These are phyloP conservation scores for Podiceps cristatus DNA, from an alignment of 2,113 vertebrate genomes.

Conservation along the genomic window DNA sequence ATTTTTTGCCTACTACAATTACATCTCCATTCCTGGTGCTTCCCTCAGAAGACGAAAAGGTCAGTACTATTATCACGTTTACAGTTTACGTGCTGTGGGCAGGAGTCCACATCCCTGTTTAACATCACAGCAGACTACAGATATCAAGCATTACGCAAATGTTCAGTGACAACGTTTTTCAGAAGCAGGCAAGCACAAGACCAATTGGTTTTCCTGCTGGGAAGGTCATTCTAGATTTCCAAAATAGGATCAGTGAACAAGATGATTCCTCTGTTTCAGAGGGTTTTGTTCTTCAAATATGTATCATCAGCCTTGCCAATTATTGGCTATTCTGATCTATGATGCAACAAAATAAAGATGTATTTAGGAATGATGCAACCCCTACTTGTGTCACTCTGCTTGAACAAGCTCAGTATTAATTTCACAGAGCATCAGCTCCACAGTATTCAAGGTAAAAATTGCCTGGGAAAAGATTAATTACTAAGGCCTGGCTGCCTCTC, in stretches of 20 bases:
- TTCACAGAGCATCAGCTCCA: neutral
- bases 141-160: neutral
- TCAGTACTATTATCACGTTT: neutral
- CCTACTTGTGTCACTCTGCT: neutral
- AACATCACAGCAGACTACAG: neutral
- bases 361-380: neutral
- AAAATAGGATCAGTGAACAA: neutral
- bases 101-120: neutral
- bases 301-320: neutral
- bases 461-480: neutral
- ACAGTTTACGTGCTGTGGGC: neutral
- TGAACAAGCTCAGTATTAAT: neutral
- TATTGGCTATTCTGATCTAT: neutral
- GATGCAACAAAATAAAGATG: neutral
- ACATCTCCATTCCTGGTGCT: neutral
- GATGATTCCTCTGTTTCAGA: neutral
- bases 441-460: neutral
- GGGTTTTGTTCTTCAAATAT: neutral
- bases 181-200: neutral
- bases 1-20: neutral
- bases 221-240: neutral
- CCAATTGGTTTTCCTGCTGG: neutral
- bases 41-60: neutral
- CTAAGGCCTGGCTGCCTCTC: neutral
- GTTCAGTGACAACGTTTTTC: neutral